phyloP scores from a whole-genome alignment of 2,888 invertebrate genomes.

The Alloplasta piceator region DNA sequence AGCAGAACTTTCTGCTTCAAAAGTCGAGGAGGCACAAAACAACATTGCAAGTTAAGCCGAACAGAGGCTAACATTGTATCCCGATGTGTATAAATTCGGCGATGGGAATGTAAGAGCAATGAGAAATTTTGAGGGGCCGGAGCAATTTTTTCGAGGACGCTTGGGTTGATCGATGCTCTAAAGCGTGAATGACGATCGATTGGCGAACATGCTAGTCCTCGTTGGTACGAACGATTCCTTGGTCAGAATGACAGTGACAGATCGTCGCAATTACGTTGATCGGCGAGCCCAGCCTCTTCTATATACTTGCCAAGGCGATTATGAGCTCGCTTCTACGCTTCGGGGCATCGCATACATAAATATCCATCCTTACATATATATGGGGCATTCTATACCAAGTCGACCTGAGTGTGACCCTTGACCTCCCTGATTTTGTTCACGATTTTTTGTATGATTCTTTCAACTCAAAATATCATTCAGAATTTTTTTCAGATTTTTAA shows the following conservation, averaged over 20 bases:
- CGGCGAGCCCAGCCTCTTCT: background rate
- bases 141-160: background rate
- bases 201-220: slow-evolving; percentile 18
- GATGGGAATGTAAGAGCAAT: too few relatives aligned
- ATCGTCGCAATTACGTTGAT: slow-evolving; percentile 57
- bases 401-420: too few relatives aligned
- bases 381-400: too few relatives aligned
- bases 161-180: slow-evolving; percentile 64
- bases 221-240: background rate
- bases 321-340: slow-evolving; percentile 30
- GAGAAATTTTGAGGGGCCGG: background rate
- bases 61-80: too few relatives aligned
- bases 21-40: too few relatives aligned
- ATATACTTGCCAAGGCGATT: slow-evolving; percentile 49
- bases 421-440: too few relatives aligned
- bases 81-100: too few relatives aligned
- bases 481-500: too few relatives aligned
- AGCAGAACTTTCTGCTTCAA: too few relatives aligned
- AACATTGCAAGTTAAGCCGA: too few relatives aligned
- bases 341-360: slow-evolving; percentile 17
- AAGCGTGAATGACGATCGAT: slow-evolving; percentile 50
- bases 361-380: slow-evolving; percentile 9
- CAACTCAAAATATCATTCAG: too few relatives aligned
- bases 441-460: too few relatives aligned
- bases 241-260: slow-evolving; percentile 63